A percentile compares a stretch with the other conserved stretches of the same genome.
phyloP scores from a whole-genome alignment of 2,113 vertebrate species.

The Elachura formosa region DNA sequence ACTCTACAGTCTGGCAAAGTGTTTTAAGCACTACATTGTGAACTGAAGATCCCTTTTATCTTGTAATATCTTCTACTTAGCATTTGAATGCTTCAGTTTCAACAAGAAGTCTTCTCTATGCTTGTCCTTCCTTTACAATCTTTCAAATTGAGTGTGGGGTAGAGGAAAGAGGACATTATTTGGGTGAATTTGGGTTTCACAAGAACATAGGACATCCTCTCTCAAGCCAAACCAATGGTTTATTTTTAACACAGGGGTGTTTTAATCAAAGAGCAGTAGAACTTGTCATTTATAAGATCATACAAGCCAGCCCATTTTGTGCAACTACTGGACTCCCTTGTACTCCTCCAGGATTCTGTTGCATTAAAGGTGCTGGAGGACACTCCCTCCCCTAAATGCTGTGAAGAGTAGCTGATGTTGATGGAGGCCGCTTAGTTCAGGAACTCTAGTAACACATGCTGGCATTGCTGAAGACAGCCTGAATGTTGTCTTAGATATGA shows the following conservation, averaged over 20 bases:
- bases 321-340: not conserved
- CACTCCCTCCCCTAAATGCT: not conserved
- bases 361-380: not conserved
- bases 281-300: fast-evolving
- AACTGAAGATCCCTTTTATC: not conserved
- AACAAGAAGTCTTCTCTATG: not conserved
- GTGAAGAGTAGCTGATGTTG: not conserved
- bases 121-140: not conserved
- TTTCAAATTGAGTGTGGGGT: not conserved
- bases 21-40: not conserved
- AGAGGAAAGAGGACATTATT: not conserved
- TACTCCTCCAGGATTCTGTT: not conserved
- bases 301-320: not conserved
- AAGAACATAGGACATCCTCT: not conserved
- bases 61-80: not conserved
- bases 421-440: not conserved
- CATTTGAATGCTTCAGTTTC: not conserved
- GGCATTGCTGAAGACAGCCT: not conserved
- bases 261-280: not conserved
- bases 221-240: not conserved
- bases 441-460: not conserved
- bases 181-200: not conserved
- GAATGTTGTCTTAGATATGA: not conserved
- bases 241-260: not conserved
- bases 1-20: not conserved